phyloP scores from a whole-genome alignment of 2,113 vertebrate species.

The Formicarius rufipectus region DNA sequence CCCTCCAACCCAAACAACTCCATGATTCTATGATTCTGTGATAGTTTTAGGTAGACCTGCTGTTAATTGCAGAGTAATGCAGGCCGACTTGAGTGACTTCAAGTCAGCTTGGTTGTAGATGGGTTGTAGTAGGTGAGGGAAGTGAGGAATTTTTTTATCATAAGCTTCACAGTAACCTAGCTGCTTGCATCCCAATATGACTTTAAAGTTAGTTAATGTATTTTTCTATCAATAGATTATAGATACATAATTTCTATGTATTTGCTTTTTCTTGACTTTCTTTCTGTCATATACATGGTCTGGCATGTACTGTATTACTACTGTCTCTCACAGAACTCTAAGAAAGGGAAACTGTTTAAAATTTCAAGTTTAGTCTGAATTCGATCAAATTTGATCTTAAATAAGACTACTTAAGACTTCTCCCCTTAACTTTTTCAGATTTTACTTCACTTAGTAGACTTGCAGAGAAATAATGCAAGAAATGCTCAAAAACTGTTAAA shows the following conservation, averaged over 20 bases:
- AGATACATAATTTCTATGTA: not conserved
- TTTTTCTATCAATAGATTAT: not conserved
- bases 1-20: not conserved
- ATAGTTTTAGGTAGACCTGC: not conserved
- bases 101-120: not conserved
- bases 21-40: not conserved
- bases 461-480: not conserved
- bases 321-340: not conserved
- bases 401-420: slow-evolving; percentile 13
- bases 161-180: not conserved
- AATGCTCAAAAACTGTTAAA: not conserved
- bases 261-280: not conserved
- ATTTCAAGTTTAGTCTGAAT: slow-evolving; percentile 31
- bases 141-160: not conserved
- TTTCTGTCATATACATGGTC: not conserved
- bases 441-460: not conserved
- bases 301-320: not conserved
- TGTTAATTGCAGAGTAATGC: not conserved
- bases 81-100: not conserved
- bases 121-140: not conserved
- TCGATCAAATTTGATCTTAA: not conserved
- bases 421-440: slow-evolving; percentile 17
- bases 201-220: not conserved
- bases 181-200: not conserved
- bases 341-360: slow-evolving; percentile 36